phyloP scores from a whole-genome alignment of 2,113 vertebrate species.

The Corvus cornix region DNA sequence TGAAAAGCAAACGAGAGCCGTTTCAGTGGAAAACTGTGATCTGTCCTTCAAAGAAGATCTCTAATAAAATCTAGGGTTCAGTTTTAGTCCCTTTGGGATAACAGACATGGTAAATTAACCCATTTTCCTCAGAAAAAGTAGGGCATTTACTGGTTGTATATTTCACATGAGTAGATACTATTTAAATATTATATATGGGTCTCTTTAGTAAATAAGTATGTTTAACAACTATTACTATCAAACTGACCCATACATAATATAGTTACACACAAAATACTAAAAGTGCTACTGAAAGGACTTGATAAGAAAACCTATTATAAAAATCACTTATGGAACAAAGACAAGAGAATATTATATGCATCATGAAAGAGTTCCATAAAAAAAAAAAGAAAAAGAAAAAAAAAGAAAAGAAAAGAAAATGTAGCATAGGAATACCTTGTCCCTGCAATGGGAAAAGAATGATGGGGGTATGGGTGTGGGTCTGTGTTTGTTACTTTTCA shows the following conservation, averaged over 20 bases:
- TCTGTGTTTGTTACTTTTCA: not conserved
- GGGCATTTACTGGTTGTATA: not conserved
- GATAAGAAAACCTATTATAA: not conserved
- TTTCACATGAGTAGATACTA: not conserved
- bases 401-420: not conserved
- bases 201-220: not conserved
- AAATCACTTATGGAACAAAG: not conserved
- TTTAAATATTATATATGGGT: not conserved
- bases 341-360: not conserved
- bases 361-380: not conserved
- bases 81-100: not conserved
- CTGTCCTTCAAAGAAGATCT: not conserved
- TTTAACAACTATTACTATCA: not conserved
- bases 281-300: not conserved
- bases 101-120: not conserved
- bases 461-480: rapidly evolving
- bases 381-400: not conserved
- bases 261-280: not conserved
- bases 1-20: conserved; percentile 8
- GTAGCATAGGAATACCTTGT: not conserved
- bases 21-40: not conserved
- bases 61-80: not conserved
- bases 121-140: not conserved
- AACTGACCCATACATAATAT: not conserved
- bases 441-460: not conserved